Evolutionary conservation across 2,797 vertebrate species (phyloP), one percentile per base, ranked within the genome.

Genomic region (Petrocephalus schoutedeni): DNA sequence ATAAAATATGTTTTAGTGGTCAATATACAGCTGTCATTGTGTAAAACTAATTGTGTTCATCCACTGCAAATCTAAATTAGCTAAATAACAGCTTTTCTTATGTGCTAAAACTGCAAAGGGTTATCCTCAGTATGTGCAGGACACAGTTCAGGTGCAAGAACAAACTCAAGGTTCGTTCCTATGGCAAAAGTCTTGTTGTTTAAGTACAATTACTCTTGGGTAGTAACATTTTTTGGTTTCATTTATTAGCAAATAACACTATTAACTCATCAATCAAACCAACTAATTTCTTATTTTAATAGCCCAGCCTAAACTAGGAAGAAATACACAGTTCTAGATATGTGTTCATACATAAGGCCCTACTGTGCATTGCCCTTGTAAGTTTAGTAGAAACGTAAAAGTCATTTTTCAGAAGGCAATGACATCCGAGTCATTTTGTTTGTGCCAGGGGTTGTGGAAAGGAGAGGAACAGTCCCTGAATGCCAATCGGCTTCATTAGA

Each of bases 401-500:
- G 82, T 88, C 82, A 85, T 71, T 49, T 59, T 54, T 59, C 84
- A 64, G 51, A 51, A 74, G 41, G 10, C 64, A 56, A 8, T 21
- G 16, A 88, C 23, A 84, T 84, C 19, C 4, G 80, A 86, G 36
- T 51, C 7, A 51, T 49, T 85, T 53, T 32, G 77, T 54, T 53
- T 56, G 49, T 32, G 57, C 77, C 49, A 23, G 71, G 21, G 51
- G 49, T 86, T 84, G 82, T 23, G 82, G 82, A 32, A 84, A 53
- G 82, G 82, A 84, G 56, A 32, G 49, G 23, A 36, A 23, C 57
- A 41, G 74, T 23, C 77, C 21, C 32, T 84, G 86, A 87, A 84
- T 87, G 57, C 74, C 58, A 87, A 87, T 87, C 49, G 84, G 57
- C 16, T 86, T 59, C 14, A 36, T 89, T 87, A 87, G 71, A 89